phyloP scores from a whole-genome alignment of 2,113 vertebrate species.

The Takifugu bimaculatus region DNA sequence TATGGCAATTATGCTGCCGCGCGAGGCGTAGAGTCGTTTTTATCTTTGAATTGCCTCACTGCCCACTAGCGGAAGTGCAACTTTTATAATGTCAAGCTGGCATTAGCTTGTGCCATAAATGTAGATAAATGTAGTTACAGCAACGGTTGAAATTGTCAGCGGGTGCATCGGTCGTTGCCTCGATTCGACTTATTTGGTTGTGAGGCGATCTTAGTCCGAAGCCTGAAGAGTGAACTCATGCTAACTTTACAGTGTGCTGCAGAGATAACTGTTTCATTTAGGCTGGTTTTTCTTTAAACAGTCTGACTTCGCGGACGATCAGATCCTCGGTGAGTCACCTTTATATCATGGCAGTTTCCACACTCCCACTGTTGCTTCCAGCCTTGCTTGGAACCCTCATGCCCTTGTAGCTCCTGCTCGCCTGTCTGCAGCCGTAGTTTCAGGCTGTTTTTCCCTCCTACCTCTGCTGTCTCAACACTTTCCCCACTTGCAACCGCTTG shows the following conservation, averaged over 20 bases:
- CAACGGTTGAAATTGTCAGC: no score
- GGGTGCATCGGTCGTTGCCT: neutral
- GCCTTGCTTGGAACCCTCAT: constrained; percentile 30
- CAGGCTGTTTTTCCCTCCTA: constrained; percentile 39
- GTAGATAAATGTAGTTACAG: neutral
- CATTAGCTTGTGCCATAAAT: constrained; percentile 33
- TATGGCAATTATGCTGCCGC: rapidly evolving
- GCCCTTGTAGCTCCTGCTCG: constrained; percentile 35
- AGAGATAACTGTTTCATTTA: constrained; percentile 32
- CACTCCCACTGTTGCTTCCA: constrained; percentile 32
- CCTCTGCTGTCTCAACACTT: constrained; percentile 53
- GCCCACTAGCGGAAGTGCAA: constrained; percentile 63
- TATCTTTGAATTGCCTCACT: constrained; percentile 4
- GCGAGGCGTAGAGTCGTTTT: neutral
- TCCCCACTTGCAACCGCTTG: constrained; percentile 62
- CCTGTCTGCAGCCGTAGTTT: constrained; percentile 31
- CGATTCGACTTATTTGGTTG: rapidly evolving
- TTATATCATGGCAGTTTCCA: constrained; percentile 21
- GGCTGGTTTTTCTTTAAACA: constrained; percentile 73
- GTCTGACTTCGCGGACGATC: constrained; percentile 92
- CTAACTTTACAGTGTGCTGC: constrained; percentile 16
- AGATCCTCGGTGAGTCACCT: constrained; percentile 82
- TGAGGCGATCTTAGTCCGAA: neutral
- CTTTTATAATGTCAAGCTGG: constrained; percentile 46
- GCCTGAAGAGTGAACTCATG: neutral